Evolutionary conservation across 2,797 vertebrate genomes (phyloP).

Genomic region (Taenioides sp.): DNA sequence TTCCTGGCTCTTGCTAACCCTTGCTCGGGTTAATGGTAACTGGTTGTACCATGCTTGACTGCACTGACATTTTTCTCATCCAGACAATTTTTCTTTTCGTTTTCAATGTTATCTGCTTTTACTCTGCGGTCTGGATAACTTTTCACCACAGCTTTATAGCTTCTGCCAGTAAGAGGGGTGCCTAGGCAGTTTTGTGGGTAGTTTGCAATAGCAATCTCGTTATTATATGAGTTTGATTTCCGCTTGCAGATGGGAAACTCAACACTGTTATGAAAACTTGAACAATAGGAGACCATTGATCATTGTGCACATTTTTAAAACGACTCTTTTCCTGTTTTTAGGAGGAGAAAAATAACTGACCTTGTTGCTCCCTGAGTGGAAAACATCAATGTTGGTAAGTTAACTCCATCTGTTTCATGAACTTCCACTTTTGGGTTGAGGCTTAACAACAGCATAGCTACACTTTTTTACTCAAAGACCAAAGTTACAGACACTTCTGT

Average conservation of each 20-base stretch:
- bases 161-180: constrained; percentile 78
- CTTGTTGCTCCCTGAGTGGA: constrained; percentile 3
- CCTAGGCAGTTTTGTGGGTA: constrained; percentile 70
- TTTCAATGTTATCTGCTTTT: constrained; percentile 35
- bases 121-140: constrained; percentile 67
- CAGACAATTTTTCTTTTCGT: constrained; percentile 60
- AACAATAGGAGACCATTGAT: background rate
- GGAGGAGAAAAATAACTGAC: constrained; percentile 24
- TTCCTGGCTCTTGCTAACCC: constrained; percentile 73
- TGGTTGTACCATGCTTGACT: constrained; percentile 82
- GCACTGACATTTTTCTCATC: constrained; percentile 82
- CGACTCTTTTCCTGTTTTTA: constrained; percentile 57
- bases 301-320: constrained; percentile 28
- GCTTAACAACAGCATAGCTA: constrained; percentile 19
- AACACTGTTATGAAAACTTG: background rate
- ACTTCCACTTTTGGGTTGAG: constrained; percentile 30
- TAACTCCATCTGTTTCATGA: constrained; percentile 33
- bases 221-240: constrained; percentile 40
- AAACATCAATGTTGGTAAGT: constrained; percentile 58
- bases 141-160: constrained; percentile 78
- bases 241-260: constrained; percentile 18
- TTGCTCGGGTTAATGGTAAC: constrained; percentile 81
- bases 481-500: background rate
- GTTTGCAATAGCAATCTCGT: constrained; percentile 38
- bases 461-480: constrained; percentile 18